Evolutionary conservation across 2,797 vertebrate species (phyloP).

Genomic region (Propithecus perrieri): DNA sequence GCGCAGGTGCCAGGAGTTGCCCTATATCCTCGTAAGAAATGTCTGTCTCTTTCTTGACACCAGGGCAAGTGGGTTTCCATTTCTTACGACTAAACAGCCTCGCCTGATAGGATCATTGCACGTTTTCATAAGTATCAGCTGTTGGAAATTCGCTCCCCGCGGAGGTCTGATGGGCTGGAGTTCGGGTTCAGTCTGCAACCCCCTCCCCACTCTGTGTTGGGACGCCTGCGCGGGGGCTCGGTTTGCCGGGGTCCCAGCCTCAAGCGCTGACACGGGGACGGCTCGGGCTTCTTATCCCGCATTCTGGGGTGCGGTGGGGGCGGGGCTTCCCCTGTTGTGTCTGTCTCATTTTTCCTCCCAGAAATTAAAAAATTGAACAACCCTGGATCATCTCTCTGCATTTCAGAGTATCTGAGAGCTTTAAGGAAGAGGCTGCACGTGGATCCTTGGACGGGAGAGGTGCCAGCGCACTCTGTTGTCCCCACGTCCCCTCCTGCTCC

Average conservation of each 20-base stretch:
- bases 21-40: accelerated
- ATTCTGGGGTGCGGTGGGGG: background rate
- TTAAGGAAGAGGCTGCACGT: background rate
- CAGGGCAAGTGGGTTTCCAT: background rate
- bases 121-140: no score
- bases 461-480: no score
- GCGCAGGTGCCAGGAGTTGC: background rate
- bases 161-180: background rate
- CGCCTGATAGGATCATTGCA: background rate
- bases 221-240: no score
- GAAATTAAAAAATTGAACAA: background rate
- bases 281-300: background rate
- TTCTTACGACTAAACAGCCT: no score
- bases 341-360: background rate
- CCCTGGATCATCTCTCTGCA: background rate
- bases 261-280: accelerated
- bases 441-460: background rate
- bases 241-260: background rate
- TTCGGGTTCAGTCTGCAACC: background rate
- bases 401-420: background rate
- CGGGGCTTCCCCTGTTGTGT: background rate
- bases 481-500: no score
- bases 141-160: background rate
- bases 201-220: accelerated
- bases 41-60: accelerated